phyloP scores from a whole-genome alignment of 2,797 vertebrate genomes.

The Forpus xanthops region DNA sequence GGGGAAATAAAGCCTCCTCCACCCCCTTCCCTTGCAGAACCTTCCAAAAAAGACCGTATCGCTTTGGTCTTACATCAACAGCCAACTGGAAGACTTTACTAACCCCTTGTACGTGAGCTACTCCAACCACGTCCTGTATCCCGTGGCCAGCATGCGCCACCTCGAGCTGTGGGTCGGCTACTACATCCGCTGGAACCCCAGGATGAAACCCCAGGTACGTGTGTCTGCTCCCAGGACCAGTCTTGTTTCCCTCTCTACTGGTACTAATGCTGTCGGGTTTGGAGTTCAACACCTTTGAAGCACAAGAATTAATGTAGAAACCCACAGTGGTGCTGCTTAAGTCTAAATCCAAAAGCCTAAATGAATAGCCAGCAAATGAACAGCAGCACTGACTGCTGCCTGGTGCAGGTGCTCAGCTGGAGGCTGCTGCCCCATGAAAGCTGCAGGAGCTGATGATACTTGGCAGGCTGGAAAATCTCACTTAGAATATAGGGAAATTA shows the following conservation, averaged over 20 bases:
- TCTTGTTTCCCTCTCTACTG: neutral
- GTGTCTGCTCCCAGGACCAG: neutral
- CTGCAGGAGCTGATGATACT: neutral
- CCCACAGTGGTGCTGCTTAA: neutral
- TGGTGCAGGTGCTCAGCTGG: neutral
- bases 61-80: constrained; percentile 97
- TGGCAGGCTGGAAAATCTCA: neutral
- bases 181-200: constrained; percentile 97
- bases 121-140: constrained; percentile 92
- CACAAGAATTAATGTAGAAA: no score
- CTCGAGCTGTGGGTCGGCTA: constrained; percentile 97
- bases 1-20: constrained; percentile 21
- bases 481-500: neutral
- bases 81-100: constrained; percentile 93
- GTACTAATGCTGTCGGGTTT: rapidly evolving
- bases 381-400: neutral
- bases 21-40: constrained; percentile 76
- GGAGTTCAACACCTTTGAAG: neutral
- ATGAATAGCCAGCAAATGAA: neutral
- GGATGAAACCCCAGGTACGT: constrained; percentile 91
- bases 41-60: constrained; percentile 91
- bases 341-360: neutral
- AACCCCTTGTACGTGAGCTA: constrained; percentile 95
- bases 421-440: neutral
- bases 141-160: constrained; percentile 94